Base-by-base conservation (phyloP, 1,140 invertebrate genomes). In the Drosophila nasuta region DNA sequence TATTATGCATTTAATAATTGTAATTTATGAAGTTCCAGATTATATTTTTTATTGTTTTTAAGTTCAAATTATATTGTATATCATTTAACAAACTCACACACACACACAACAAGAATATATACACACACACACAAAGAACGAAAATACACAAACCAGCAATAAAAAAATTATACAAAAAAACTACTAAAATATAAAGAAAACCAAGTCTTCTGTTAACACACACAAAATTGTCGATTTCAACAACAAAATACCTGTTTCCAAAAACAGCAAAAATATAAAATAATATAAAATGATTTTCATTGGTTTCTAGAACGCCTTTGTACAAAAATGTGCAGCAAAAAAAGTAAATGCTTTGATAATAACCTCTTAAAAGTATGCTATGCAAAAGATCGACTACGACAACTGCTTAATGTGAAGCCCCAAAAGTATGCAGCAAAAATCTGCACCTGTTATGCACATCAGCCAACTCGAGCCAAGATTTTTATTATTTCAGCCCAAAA, bases 1-100 rank as follows among this genome's bases (percentile, higher is more conserved):
- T 68, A 57, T 57, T 54, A 82, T 79, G 82, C 79, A 87, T 82
- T 87, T 87, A 87, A 82, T 82, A 82, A 54, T 79, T 86, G 70
- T 85, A 86, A 86, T 82, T 82, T 76, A 56, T 76, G 58, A 66
- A 79, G 62, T 80, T 81, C 15, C 33, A 20, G 2, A 41, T 41
- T 38, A 38, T 11, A 38, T 38, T 77, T 67, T 86, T 88, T 83
- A 80, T 85, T 79, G 81, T 52, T 83, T 88, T 89, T 88, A 89
- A 83, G 80, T 68, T 79, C 48, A 62, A 77, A 65, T 77, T 30
- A 59, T 59, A 45, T 28, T 59, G 38, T 57, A 41, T 60, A 66
- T 78, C 52, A 80, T 72, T 83, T 72, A 89, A 73, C 63, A 83
- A 38, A 81, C 15, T 67, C 28, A 67, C 52, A 68, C 20, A 68